These are phyloP conservation scores for Ceratoteleas bidentatus DNA, from an alignment of 1,140 invertebrate genomes.

Conservation along the genomic window DNA sequence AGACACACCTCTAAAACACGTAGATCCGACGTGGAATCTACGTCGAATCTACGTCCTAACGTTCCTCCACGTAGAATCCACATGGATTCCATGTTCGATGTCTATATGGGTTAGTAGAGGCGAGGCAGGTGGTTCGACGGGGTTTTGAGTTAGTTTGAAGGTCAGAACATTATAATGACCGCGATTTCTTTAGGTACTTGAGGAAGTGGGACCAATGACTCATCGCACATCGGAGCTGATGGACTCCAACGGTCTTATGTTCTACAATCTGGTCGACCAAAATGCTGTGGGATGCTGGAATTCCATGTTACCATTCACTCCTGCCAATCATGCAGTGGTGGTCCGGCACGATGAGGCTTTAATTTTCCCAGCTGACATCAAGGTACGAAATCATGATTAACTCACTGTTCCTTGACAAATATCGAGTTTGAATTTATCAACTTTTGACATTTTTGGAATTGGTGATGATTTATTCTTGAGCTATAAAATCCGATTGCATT, in stretches of 20 bases:
- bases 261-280: constrained; percentile 89
- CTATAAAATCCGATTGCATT: neutral
- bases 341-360: constrained; percentile 88
- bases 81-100: no score
- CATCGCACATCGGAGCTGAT: constrained; percentile 88
- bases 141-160: no score
- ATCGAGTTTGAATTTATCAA: no score
- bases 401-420: neutral
- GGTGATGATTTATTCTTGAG: no score
- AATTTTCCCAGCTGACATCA: constrained; percentile 90
- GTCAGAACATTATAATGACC: neutral
- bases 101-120: no score
- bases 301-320: constrained; percentile 84
- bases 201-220: constrained; percentile 84
- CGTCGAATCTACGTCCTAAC: no score
- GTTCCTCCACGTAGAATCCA: no score
- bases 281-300: constrained; percentile 92
- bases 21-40: no score
- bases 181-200: constrained; percentile 75
- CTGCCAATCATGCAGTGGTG: constrained; percentile 86
- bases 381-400: constrained; percentile 79
- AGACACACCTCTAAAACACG: no score
- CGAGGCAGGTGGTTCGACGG: no score
- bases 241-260: constrained; percentile 86
- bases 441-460: no score